These are phyloP conservation scores for Tamandua tetradactyla DNA, from an alignment of 2,797 vertebrate genomes.

Conservation along the genomic window DNA sequence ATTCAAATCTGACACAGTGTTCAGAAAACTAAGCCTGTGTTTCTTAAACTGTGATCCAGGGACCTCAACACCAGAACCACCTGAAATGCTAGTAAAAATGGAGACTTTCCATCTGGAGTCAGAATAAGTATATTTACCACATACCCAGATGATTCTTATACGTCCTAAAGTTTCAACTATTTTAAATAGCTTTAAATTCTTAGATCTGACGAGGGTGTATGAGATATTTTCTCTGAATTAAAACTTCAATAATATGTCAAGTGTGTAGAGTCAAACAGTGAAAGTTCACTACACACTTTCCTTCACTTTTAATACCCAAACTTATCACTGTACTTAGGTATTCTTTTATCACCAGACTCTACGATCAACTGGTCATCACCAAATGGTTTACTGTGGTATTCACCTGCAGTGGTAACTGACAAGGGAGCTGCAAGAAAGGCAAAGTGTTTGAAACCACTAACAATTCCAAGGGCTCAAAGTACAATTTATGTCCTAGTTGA, in stretches of 20 bases:
- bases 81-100: background rate
- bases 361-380: background rate
- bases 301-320: background rate
- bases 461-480: background rate
- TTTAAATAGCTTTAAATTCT: background rate
- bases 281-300: background rate
- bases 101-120: background rate
- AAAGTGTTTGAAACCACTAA: background rate
- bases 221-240: background rate
- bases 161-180: background rate
- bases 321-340: background rate
- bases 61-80: background rate
- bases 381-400: background rate
- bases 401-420: background rate
- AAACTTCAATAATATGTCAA: background rate
- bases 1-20: background rate
- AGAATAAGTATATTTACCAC: background rate
- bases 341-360: background rate
- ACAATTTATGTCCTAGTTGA: background rate
- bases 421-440: background rate
- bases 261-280: background rate
- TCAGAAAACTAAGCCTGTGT: background rate
- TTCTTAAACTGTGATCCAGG: background rate
- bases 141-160: background rate
- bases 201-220: background rate